phyloP scores from a whole-genome alignment of 2,797 vertebrate species.

The Parauchenoglanis punctatus region DNA sequence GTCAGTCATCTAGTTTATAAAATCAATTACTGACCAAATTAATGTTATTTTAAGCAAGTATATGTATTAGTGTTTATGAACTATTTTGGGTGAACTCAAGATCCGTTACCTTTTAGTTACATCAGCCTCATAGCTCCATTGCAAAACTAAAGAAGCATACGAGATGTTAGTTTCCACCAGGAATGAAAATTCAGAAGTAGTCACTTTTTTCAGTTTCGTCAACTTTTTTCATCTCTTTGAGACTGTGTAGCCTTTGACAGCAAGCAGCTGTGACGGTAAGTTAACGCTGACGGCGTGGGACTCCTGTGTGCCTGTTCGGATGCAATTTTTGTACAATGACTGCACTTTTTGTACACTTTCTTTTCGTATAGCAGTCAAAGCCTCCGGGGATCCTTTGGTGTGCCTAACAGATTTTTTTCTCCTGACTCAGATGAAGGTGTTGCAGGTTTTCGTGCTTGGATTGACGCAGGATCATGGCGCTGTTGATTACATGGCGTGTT shows the following conservation, averaged over 20 bases:
- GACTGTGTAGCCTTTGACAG: conserved; percentile 1
- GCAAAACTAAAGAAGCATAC: not conserved
- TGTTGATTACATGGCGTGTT: not conserved
- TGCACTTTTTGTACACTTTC: not conserved
- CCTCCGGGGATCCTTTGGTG: not conserved
- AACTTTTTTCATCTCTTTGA: not conserved
- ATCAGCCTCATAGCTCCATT: not conserved
- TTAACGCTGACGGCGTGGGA: not conserved
- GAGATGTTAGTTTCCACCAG: not conserved
- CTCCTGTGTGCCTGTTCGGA: not conserved
- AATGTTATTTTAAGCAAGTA: not conserved
- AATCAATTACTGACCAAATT: not conserved
- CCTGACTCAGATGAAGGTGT: not conserved
- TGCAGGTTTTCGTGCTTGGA: not conserved
- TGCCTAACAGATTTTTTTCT: not conserved
- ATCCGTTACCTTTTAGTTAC: not conserved
- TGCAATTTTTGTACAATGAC: not conserved
- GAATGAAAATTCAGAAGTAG: not conserved
- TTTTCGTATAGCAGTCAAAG: not conserved
- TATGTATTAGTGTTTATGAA: not conserved
- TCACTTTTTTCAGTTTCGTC: not conserved
- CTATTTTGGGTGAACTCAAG: not conserved
- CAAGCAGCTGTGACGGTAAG: not conserved
- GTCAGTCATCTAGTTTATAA: not conserved
- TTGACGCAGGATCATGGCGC: not conserved